Base-by-base conservation (phyloP, 2,797 vertebrate species). In the Hybognathus amarus region DNA sequence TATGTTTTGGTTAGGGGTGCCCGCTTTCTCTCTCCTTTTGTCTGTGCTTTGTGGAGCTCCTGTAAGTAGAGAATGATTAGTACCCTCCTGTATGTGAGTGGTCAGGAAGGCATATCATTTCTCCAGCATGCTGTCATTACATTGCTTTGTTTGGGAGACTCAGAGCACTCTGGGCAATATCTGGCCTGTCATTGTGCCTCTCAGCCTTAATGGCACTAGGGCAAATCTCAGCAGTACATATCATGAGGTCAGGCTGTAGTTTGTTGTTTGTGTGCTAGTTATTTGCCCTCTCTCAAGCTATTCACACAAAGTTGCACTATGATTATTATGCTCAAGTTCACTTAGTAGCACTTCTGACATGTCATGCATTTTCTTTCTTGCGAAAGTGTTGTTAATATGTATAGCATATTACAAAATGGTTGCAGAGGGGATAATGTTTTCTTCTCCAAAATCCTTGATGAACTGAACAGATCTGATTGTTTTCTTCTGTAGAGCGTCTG, bases 11-110 rank as follows among this genome's bases (percentile, higher is more conserved):
- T 67, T 70, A 38, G 68, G 27, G 27, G 18, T 83, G 52, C 77
- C 20, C 61, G 18, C 89, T 20, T 52, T 79, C 85, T 86, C 87
- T 85, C 86, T 84, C 89, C 91, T 82, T 86, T 90, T 80, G 89
- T 85, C 88, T 85, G 86, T 69, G 40, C 64, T 83, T 78, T 71
- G 42, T 38, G 30, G 38, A 50, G 86, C 92, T 93, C 91, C 91
- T 92, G 93, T 92, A 94, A 94, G 93, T 91, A 92, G 88, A 93
- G 90, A 83, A 89, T 94, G 92, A 95, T 96, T 94, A 92, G 92
- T 94, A 93, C 91, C 90, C 91, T 93, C 86, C 82, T 87, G 91
- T 92, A 87, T 87, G 87, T 90, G 90, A 92, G 92, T 87, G 89
- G 91, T 89, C 85, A 87, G 88, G 82, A 83, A 94, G 90, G 90